Evolutionary conservation across 1,140 invertebrate genomes (phyloP).

Genomic region (Diachasmimorpha longicaudata): DNA sequence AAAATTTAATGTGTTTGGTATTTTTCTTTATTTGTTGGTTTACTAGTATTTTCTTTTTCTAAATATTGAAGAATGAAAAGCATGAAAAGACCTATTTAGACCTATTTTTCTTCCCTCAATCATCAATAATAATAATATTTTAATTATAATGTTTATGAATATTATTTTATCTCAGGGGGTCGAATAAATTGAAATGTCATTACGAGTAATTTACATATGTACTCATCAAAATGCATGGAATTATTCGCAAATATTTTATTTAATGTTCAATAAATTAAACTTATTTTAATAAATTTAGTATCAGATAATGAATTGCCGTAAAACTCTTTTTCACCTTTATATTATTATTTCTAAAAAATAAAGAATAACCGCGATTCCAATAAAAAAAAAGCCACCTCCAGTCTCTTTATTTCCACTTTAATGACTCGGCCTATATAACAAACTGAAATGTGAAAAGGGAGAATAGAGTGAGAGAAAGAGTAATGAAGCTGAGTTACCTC

Average conservation of each 20-base stretch:
- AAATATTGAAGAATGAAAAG: too few relatives aligned
- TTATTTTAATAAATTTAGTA: not conserved
- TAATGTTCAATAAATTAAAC: not conserved
- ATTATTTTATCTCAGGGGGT: too few relatives aligned
- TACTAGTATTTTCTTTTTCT: too few relatives aligned
- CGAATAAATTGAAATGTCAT: not conserved
- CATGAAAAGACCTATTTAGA: too few relatives aligned
- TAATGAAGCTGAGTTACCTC: not conserved
- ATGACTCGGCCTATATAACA: conserved; percentile 11
- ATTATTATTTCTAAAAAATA: too few relatives aligned
- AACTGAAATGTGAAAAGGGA: not conserved
- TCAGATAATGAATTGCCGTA: not conserved
- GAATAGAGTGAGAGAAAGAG: not conserved
- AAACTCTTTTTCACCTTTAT: not conserved
- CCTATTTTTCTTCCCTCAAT: too few relatives aligned
- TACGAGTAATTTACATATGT: not conserved
- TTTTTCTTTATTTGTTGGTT: too few relatives aligned
- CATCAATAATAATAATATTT: too few relatives aligned
- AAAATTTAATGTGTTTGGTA: not conserved
- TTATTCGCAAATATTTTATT: not conserved
- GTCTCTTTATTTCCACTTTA: conserved; percentile 15
- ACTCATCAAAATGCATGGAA: too few relatives aligned
- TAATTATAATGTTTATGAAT: too few relatives aligned
- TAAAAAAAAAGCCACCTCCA: not conserved
- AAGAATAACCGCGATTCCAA: not conserved